phyloP scores from a whole-genome alignment of 1,140 invertebrate species.

The Bombus cullumanus region DNA sequence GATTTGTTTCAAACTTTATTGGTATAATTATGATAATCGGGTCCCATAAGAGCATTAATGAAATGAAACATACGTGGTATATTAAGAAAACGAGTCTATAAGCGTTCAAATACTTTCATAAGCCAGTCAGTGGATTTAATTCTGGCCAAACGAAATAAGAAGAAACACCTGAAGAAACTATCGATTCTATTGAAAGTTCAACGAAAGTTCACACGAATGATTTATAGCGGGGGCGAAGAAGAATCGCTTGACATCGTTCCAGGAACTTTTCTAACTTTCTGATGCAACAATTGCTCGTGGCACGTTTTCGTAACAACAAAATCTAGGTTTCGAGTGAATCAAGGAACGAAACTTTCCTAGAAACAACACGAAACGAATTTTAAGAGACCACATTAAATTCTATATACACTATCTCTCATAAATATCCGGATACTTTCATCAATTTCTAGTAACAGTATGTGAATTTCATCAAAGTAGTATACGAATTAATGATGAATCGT shows the following conservation, averaged over 20 bases:
- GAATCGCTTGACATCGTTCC: conserved; percentile 25
- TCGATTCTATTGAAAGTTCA: neutral
- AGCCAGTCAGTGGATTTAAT: too few relatives aligned
- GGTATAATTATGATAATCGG: too few relatives aligned
- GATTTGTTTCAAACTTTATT: too few relatives aligned
- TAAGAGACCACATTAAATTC: neutral
- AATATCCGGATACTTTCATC: neutral
- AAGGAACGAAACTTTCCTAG: conserved; percentile 16
- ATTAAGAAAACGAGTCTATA: too few relatives aligned
- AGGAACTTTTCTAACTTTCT: conserved; percentile 33
- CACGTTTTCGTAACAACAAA: conserved; percentile 29
- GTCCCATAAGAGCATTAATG: too few relatives aligned
- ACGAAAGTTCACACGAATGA: neutral
- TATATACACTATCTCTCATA: neutral
- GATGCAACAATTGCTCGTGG: conserved; percentile 28
- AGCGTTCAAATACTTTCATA: too few relatives aligned
- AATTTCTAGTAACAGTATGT: too few relatives aligned
- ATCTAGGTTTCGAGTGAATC: conserved; percentile 27
- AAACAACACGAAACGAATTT: conserved; percentile 10
- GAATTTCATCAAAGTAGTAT: too few relatives aligned
- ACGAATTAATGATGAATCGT: too few relatives aligned
- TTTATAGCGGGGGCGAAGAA: neutral
- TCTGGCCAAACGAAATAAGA: too few relatives aligned
- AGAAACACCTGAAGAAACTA: neutral
- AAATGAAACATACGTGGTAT: too few relatives aligned